Percentiles rank a stretch among this genome's conserved stretches.
Evolutionary conservation across 2,888 invertebrate genomes (phyloP).

Genomic region (Neoaliturus tenellus): DNA sequence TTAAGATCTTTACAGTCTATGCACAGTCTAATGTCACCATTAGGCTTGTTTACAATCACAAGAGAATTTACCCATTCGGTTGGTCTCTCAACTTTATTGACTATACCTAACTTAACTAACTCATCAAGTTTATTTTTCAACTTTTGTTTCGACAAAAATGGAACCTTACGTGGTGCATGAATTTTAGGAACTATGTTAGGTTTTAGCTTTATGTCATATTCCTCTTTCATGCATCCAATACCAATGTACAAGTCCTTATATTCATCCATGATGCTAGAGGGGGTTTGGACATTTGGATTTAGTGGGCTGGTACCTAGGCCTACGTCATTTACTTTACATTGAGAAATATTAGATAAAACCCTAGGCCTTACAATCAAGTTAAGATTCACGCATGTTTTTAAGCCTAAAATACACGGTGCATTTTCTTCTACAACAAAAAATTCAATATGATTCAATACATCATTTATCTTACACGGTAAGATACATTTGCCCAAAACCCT

Average conservation of each 20-base stretch:
- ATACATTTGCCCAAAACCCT: no score
- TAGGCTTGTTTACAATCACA: slow-evolving; percentile 57
- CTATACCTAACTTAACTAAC: slow-evolving; percentile 43
- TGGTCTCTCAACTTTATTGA: slow-evolving; percentile 54
- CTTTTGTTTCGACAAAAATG: neutral
- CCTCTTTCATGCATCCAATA: neutral
- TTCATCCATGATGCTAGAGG: neutral
- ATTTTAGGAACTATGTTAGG: neutral
- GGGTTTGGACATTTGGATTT: no score
- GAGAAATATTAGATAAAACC: no score
- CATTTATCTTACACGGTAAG: no score
- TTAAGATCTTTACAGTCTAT: slow-evolving; percentile 61
- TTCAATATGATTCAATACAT: no score
- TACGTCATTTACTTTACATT: no score
- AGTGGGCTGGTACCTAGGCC: no score
- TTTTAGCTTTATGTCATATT: slow-evolving; percentile 23
- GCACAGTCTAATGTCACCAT: slow-evolving; percentile 57
- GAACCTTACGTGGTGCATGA: slow-evolving; percentile 30
- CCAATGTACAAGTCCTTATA: neutral
- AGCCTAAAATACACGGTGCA: neutral
- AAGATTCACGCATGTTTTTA: neutral
- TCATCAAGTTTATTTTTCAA: slow-evolving; percentile 31
- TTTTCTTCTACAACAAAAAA: slow-evolving; percentile 6
- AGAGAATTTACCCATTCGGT: slow-evolving; percentile 61
- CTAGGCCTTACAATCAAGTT: no score